Percentiles rank a stretch among this genome's conserved stretches.
These are phyloP conservation scores for Megaptera novaeangliae DNA, from an alignment of 2,113 vertebrate genomes.

Conservation along the genomic window DNA sequence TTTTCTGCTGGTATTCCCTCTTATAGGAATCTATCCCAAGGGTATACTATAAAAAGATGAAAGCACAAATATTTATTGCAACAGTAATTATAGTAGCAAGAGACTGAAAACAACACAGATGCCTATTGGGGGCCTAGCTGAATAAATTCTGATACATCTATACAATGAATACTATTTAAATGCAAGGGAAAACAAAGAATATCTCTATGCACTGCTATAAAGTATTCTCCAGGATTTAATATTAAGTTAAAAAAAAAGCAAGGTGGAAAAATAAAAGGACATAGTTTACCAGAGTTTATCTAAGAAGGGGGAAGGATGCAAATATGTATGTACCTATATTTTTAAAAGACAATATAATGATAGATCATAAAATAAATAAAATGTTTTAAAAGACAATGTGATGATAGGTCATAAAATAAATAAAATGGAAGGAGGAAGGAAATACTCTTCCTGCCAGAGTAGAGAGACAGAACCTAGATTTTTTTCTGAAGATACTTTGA, in stretches of 20 bases:
- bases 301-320: background rate
- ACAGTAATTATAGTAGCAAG: slow-evolving; percentile 36
- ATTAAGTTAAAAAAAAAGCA: background rate
- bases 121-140: background rate
- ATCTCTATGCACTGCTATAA: background rate
- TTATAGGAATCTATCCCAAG: slow-evolving; percentile 24
- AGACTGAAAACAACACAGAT: background rate
- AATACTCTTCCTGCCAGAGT: background rate
- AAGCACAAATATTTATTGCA: slow-evolving; percentile 25
- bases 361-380: background rate
- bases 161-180: slow-evolving; percentile 5
- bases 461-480: background rate
- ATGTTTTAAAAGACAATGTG: background rate
- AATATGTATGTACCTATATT: background rate
- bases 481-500: background rate
- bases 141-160: slow-evolving; percentile 13
- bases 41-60: slow-evolving; percentile 31
- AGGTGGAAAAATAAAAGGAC: background rate
- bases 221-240: background rate
- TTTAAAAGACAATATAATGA: background rate
- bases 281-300: background rate
- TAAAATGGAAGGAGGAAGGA: background rate
- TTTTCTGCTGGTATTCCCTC: slow-evolving; percentile 25
- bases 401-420: background rate
- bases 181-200: background rate